A percentile compares a stretch with the other conserved stretches of the same genome.
These are phyloP conservation scores for Melanchra persicariae DNA, from an alignment of 2,888 invertebrate genomes.

Conservation along the genomic window DNA sequence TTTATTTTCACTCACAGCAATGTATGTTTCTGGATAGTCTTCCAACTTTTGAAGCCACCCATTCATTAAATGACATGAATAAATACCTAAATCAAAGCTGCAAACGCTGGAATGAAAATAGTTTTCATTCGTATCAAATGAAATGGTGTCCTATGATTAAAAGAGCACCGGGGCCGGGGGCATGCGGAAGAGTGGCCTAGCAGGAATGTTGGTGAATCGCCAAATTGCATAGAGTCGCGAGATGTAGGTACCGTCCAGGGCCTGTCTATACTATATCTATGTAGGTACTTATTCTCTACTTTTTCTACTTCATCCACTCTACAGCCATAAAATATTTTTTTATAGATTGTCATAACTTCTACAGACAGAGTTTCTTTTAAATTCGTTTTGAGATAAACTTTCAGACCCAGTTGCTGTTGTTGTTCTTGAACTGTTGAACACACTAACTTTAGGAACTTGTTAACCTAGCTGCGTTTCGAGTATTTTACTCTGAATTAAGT, in stretches of 20 bases:
- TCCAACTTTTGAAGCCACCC: not conserved
- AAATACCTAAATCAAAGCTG: not conserved
- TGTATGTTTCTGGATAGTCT: not conserved
- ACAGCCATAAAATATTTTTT: not conserved
- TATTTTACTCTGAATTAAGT: constrained; percentile 16
- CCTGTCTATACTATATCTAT: not conserved
- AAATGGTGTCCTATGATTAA: constrained; percentile 23
- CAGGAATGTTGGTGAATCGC: constrained; percentile 48
- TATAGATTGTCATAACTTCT: not conserved
- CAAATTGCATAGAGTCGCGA: constrained; percentile 41
- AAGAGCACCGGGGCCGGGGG: constrained; percentile 13
- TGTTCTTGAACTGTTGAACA: no score
- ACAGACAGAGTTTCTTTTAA: not conserved
- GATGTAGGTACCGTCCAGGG: constrained; percentile 3
- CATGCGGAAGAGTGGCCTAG: constrained; percentile 33
- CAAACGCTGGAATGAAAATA: constrained; percentile 5
- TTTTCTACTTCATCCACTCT: not conserved
- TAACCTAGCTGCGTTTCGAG: not conserved
- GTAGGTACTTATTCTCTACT: no score
- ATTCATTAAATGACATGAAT: not conserved
- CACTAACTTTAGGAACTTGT: no score
- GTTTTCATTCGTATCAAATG: constrained; percentile 7
- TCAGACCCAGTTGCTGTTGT: not conserved
- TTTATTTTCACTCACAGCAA: constrained; percentile 3
- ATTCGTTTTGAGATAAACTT: not conserved